These are phyloP conservation scores for Dendroctonus ponderosae DNA, from an alignment of 1,140 invertebrate species.

Conservation along the genomic window DNA sequence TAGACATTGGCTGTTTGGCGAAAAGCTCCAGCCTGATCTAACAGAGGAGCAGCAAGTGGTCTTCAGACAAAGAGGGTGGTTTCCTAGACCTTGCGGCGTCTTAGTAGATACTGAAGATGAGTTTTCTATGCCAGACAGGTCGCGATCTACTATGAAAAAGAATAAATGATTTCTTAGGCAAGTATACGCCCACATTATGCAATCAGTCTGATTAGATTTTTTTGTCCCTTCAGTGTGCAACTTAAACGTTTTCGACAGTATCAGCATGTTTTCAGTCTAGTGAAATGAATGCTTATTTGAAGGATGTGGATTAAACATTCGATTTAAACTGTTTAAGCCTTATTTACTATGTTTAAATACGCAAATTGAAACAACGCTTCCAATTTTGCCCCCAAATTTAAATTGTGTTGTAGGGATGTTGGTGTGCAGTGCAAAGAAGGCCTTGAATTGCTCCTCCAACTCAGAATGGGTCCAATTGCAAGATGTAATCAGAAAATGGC, in stretches of 20 bases:
- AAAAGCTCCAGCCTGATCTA: conserved; percentile 56
- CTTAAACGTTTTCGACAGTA: too few relatives aligned
- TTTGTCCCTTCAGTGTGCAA: neutral
- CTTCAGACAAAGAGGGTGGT: conserved; percentile 72
- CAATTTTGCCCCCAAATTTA: conserved; percentile 80
- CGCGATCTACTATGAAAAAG: conserved; percentile 1
- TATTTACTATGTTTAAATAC: conserved; percentile 46
- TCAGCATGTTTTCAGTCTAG: too few relatives aligned
- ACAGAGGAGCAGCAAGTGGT: conserved; percentile 36
- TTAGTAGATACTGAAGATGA: conserved; percentile 48
- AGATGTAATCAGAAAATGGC: conserved; percentile 81
- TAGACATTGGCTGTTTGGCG: conserved; percentile 86
- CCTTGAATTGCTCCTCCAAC: conserved; percentile 68
- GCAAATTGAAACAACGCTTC: conserved; percentile 73
- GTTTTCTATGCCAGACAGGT: neutral
- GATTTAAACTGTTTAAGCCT: too few relatives aligned
- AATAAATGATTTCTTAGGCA: neutral
- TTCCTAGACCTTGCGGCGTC: conserved; percentile 72
- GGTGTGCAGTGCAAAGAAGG: conserved; percentile 61
- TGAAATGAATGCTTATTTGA: too few relatives aligned
- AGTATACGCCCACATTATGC: neutral
- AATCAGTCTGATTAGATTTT: neutral
- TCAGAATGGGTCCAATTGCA: conserved; percentile 94
- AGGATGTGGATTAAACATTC: too few relatives aligned
- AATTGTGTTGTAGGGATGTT: conserved; percentile 77